phyloP scores from a whole-genome alignment of 2,797 vertebrate species.

The Sarcophilus harrisii region DNA sequence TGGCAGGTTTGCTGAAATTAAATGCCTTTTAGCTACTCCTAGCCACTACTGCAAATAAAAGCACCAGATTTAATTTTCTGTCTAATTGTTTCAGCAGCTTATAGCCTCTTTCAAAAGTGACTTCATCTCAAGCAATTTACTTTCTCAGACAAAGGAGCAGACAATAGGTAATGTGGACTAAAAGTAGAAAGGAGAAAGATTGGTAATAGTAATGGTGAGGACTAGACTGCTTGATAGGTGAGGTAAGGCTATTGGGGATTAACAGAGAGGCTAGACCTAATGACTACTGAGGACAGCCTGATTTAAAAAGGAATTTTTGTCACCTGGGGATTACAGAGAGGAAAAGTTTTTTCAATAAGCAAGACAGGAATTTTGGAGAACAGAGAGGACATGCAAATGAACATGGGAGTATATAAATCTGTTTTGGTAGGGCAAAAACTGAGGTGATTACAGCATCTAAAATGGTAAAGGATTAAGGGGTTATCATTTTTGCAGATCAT shows the following conservation, averaged over 20 bases:
- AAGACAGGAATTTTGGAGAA: neutral
- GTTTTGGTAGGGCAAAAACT: neutral
- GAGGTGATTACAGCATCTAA: neutral
- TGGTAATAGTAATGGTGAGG: neutral
- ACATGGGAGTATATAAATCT: neutral
- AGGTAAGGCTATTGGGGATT: neutral
- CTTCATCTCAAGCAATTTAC: neutral
- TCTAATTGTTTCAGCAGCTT: neutral
- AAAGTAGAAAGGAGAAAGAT: neutral
- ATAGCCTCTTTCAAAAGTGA: neutral
- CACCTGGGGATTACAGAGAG: neutral
- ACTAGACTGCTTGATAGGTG: neutral
- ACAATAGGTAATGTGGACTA: neutral
- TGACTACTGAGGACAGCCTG: neutral
- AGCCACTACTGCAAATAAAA: neutral
- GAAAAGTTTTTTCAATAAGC: neutral
- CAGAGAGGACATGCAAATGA: neutral
- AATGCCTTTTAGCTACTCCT: neutral
- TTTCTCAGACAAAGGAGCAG: neutral
- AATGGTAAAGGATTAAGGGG: neutral
- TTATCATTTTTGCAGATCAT: neutral
- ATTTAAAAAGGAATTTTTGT: neutral
- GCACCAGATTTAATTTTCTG: neutral
- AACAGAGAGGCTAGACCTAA: neutral
- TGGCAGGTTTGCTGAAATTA: neutral